A percentile compares a stretch with the other conserved stretches of the same genome.
Conservation (phyloP, 1,140 invertebrate species). For the Hydropsyche tenuis region DNA sequence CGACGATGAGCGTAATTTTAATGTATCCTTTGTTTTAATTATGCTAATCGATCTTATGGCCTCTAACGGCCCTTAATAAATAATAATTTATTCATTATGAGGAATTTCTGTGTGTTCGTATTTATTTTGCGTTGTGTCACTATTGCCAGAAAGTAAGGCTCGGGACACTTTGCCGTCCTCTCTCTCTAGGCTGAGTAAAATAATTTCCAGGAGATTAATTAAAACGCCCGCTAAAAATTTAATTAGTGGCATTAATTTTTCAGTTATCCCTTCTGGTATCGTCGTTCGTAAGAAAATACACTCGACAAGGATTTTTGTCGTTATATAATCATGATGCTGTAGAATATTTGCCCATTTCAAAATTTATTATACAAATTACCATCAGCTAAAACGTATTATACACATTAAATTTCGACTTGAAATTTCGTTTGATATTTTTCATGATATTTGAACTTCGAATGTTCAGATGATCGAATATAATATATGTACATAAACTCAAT, state of each 20-base stretch:
- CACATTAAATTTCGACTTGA: too few relatives aligned
- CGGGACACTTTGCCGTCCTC: conserved; percentile 20
- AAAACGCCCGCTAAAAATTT: conserved; percentile 46
- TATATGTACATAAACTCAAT: too few relatives aligned
- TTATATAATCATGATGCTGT: background rate
- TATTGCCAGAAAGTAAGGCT: conserved; percentile 19
- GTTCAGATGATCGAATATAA: too few relatives aligned
- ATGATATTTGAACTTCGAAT: too few relatives aligned
- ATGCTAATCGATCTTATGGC: conserved; percentile 10
- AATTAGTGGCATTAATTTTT: conserved; percentile 48
- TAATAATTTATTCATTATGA: conserved; percentile 2
- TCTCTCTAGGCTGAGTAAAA: conserved; percentile 32
- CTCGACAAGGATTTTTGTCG: conserved; percentile 9
- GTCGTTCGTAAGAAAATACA: conserved; percentile 22
- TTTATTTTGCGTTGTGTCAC: conserved; percentile 14
- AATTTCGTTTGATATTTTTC: too few relatives aligned
- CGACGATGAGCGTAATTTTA: background rate
- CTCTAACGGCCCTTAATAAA: background rate
- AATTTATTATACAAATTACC: too few relatives aligned
- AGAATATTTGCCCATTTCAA: too few relatives aligned
- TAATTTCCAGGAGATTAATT: conserved; percentile 47
- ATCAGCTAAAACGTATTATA: too few relatives aligned
- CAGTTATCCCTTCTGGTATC: conserved; percentile 37
- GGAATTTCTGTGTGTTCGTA: background rate
- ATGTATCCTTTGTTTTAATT: conserved; percentile 12